phyloP scores from a whole-genome alignment of 2,888 invertebrate genomes.

The Rugalucina vietnamica region DNA sequence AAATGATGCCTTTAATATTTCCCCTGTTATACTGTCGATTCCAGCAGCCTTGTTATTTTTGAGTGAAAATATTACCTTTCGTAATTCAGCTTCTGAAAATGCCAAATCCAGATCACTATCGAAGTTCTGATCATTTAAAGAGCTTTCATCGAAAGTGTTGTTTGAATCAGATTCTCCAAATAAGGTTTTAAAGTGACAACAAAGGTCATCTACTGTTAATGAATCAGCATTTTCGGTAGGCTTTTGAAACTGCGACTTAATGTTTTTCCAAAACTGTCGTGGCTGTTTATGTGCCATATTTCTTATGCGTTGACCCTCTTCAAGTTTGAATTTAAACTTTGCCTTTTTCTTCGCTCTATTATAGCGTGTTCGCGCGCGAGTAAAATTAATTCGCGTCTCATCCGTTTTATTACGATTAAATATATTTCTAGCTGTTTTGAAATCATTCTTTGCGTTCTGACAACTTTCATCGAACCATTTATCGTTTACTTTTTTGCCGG shows the following conservation, averaged over 20 bases:
- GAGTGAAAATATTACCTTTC: not conserved
- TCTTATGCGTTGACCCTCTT: not conserved
- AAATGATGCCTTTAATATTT: not conserved
- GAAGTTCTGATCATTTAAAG: not conserved
- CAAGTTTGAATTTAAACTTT: not conserved
- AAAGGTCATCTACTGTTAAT: not conserved
- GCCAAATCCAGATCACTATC: not conserved
- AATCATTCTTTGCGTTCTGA: too few relatives aligned
- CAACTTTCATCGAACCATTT: too few relatives aligned
- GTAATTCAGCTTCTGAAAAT: not conserved
- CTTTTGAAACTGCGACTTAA: not conserved
- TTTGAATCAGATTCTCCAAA: not conserved
- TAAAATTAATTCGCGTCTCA: not conserved
- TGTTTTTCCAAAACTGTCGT: slow-evolving; percentile 17
- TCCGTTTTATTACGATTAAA: not conserved
- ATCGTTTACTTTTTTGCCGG: too few relatives aligned
- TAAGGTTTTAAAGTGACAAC: slow-evolving; percentile 9
- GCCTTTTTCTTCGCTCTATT: not conserved
- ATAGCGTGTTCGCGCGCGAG: not conserved
- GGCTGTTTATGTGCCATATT: slow-evolving; percentile 12
- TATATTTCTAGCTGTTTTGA: too few relatives aligned
- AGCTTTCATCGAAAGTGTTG: not conserved
- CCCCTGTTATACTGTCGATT: not conserved
- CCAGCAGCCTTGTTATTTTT: not conserved
- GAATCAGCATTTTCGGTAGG: not conserved